Evolutionary conservation across 2,888 invertebrate species (phyloP).

Genomic region (Sinodicranocentrus sp.): DNA sequence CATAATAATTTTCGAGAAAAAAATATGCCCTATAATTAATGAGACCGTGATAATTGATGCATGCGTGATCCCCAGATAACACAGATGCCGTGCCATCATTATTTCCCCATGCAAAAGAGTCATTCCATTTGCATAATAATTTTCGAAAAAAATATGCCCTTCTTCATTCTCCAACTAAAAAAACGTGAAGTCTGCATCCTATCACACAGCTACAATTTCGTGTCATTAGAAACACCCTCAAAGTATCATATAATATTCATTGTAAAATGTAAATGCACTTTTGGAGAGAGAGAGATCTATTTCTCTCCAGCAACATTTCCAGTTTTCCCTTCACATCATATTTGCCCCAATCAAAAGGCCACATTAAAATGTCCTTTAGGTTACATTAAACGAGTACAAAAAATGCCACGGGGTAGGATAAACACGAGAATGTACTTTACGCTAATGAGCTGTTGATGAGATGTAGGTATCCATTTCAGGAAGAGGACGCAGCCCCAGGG

Average conservation of each 20-base stretch:
- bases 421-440: conserved; percentile 28
- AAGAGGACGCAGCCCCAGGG: not conserved
- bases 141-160: not conserved
- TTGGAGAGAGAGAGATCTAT: too few relatives aligned
- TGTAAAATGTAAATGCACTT: too few relatives aligned
- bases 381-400: conserved; percentile 4
- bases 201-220: too few relatives aligned
- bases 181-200: too few relatives aligned
- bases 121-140: not conserved
- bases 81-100: not conserved
- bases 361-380: too few relatives aligned
- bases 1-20: not conserved
- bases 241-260: not conserved
- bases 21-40: not conserved
- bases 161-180: too few relatives aligned
- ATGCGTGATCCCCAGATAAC: not conserved
- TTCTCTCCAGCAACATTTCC: too few relatives aligned
- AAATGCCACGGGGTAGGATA: not conserved
- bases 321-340: too few relatives aligned
- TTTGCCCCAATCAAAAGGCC: too few relatives aligned
- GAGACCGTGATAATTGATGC: not conserved
- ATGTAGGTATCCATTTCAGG: conserved; percentile 14
- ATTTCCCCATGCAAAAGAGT: not conserved
- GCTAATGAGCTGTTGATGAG: conserved; percentile 28
- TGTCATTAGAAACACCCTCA: conserved; percentile 14